Conservation (phyloP, 2,888 invertebrate species). For the Cantharis flavilabris region DNA sequence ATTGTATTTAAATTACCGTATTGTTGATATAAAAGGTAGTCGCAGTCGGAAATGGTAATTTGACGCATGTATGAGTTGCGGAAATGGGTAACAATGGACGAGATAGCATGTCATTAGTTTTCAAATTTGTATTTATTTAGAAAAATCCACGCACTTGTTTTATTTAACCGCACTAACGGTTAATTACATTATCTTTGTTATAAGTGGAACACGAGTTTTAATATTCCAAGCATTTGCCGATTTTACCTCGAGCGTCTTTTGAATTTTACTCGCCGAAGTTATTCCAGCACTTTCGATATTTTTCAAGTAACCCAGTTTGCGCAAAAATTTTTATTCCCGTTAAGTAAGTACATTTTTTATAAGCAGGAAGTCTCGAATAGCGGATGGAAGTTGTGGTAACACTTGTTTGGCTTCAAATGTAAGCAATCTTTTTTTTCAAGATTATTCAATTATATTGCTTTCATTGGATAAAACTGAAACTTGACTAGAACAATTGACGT, state of each 20-base stretch:
- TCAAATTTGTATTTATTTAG: not conserved
- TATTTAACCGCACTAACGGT: not conserved
- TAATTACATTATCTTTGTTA: not conserved
- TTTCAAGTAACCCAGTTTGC: not conserved
- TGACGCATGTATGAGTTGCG: not conserved
- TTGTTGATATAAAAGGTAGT: not conserved
- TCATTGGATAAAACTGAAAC: not conserved
- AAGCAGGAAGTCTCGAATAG: not conserved
- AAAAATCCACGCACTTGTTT: not conserved
- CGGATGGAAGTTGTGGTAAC: not conserved
- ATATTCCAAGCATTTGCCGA: not conserved
- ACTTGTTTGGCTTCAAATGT: not conserved
- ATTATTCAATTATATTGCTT: not conserved
- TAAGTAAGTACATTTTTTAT: not conserved
- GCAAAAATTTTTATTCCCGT: not conserved
- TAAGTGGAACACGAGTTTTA: not conserved
- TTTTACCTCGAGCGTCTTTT: not conserved
- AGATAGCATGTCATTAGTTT: not conserved
- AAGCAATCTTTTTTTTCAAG: not conserved
- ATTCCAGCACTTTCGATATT: not conserved
- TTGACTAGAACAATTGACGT: not conserved
- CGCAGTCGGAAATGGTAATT: not conserved
- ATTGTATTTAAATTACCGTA: not conserved
- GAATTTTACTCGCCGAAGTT: not conserved
- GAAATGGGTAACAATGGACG: not conserved